phyloP scores from a whole-genome alignment of 2,113 vertebrate genomes.

The Anser brachyrhynchus region DNA sequence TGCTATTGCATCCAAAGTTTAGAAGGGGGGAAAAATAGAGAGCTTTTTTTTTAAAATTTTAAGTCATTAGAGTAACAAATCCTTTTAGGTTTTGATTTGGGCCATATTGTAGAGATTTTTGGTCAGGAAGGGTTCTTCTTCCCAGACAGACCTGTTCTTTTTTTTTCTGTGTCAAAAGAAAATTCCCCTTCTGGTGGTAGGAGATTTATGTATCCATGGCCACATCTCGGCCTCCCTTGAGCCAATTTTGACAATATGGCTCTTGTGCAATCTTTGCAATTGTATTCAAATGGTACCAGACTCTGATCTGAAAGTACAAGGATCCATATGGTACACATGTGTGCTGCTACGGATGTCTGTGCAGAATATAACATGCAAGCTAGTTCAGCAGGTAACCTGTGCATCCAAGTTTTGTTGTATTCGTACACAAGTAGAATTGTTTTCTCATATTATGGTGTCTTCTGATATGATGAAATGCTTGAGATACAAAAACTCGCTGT shows the following conservation, averaged over 20 bases:
- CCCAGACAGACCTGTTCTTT: not conserved
- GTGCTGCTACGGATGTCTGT: not conserved
- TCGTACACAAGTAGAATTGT: not conserved
- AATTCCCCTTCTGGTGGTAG: not conserved
- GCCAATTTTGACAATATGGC: not conserved
- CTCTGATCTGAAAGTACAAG: not conserved
- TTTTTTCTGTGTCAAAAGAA: not conserved
- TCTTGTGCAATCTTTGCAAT: conserved; percentile 16
- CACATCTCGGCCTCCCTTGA: not conserved
- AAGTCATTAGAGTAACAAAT: not conserved
- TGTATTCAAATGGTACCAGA: conserved; percentile 8
- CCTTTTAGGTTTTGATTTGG: not conserved
- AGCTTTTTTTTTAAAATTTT: not conserved
- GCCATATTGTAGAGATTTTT: not conserved
- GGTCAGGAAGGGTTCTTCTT: not conserved
- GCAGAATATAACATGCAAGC: not conserved
- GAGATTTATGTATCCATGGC: not conserved
- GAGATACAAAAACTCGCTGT: not conserved
- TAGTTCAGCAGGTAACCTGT: not conserved
- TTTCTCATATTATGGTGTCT: not conserved
- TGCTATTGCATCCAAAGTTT: not conserved
- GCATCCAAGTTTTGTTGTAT: not conserved
- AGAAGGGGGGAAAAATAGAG: not conserved
- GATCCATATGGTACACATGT: not conserved
- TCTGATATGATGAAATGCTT: not conserved